These are phyloP conservation scores for Catalaphyllia jardinei DNA, from an alignment of 64 coral and sea anemone genomes.

Conservation along the genomic window DNA sequence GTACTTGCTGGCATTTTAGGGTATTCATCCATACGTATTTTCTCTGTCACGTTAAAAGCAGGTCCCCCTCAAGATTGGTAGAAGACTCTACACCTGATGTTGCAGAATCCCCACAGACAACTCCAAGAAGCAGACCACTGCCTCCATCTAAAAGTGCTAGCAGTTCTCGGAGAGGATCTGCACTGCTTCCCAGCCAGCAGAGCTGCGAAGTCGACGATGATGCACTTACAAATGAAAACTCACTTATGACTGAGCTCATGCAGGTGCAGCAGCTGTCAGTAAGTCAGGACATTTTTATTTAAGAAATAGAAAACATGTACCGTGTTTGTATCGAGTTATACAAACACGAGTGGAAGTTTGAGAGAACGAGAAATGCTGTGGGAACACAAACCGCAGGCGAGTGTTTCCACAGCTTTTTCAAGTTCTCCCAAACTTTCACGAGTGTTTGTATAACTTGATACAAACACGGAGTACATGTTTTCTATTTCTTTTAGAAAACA, in stretches of 20 bases:
- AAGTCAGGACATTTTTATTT: conserved; percentile 13
- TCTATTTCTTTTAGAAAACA: too few species aligned
- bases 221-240: conserved; percentile 59
- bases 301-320: too few species aligned
- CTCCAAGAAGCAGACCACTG: neutral
- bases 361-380: too few species aligned
- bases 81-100: neutral
- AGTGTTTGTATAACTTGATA: too few species aligned
- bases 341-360: too few species aligned
- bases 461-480: too few species aligned
- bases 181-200: conserved; percentile 74
- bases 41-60: neutral
- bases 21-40: neutral
- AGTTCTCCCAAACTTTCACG: too few species aligned
- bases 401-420: too few species aligned
- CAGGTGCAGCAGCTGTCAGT: conserved; percentile 62
- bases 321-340: too few species aligned
- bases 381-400: too few species aligned
- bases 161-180: conserved; percentile 49
- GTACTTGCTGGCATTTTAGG: too few species aligned
- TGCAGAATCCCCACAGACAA: neutral
- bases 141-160: neutral
- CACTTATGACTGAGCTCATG: conserved; percentile 78
- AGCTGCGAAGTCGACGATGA: conserved; percentile 82
- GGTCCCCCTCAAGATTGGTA: conserved; percentile 2